phyloP scores from a whole-genome alignment of 1,140 invertebrate species.

The Periplaneta americana region DNA sequence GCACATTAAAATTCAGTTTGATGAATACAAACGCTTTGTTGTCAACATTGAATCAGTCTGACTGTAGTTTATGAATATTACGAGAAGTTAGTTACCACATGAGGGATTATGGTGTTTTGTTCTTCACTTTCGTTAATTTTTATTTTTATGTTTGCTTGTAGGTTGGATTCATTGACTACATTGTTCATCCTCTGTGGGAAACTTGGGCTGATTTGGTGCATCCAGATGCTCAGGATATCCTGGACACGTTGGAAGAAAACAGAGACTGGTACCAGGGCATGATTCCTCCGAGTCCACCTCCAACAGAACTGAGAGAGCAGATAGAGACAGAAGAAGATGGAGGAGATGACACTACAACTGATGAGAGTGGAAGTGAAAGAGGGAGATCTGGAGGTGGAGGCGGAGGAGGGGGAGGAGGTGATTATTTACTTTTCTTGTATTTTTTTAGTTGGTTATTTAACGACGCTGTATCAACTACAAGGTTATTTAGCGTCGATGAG shows the following conservation, averaged over 20 bases:
- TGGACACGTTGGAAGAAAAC: slow-evolving; percentile 97
- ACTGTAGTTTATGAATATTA: too few relatives aligned
- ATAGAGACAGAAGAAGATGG: slow-evolving; percentile 15
- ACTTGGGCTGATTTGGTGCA: slow-evolving; percentile 99
- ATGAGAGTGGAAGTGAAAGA: slow-evolving; percentile 23
- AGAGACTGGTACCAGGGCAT: slow-evolving; percentile 92
- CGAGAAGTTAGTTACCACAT: too few relatives aligned
- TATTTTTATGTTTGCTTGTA: slow-evolving; percentile 31
- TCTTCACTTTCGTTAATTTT: too few relatives aligned
- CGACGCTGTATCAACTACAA: too few relatives aligned
- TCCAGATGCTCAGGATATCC: slow-evolving; percentile 95
- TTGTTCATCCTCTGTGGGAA: slow-evolving; percentile 98
- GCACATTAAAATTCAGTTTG: too few relatives aligned
- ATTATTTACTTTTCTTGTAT: too few relatives aligned
- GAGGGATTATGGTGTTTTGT: too few relatives aligned
- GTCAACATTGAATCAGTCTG: too few relatives aligned
- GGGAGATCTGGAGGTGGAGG: slow-evolving; percentile 8
- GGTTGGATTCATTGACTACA: slow-evolving; percentile 99
- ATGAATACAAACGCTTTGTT: too few relatives aligned
- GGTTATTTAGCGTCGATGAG: too few relatives aligned
- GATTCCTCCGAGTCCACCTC: slow-evolving; percentile 51
- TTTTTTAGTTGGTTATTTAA: too few relatives aligned
- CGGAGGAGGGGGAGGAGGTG: slow-evolving; percentile 37
- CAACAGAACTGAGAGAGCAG: slow-evolving; percentile 19
- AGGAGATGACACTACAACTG: slow-evolving; percentile 24